These are phyloP conservation scores for Leptobrachium leishanense DNA, from an alignment of 2,113 vertebrate genomes.

Conservation along the genomic window DNA sequence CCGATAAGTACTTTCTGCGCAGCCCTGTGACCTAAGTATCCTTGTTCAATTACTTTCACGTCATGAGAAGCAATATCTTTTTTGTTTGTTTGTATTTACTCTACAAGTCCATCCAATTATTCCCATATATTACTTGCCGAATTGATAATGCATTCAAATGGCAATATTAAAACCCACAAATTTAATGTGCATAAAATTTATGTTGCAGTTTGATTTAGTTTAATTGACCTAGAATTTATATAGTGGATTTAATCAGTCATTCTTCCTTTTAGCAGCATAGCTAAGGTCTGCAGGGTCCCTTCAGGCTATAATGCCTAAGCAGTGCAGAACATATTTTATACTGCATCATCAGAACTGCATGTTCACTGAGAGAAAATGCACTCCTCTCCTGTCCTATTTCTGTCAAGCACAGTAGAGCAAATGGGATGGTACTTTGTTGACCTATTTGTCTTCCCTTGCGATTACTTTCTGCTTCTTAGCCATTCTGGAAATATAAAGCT, in stretches of 20 bases:
- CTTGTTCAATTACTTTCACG: too few species aligned
- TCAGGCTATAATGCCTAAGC: constrained; percentile 42
- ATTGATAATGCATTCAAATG: background rate
- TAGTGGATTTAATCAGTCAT: constrained; percentile 42
- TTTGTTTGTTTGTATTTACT: too few species aligned
- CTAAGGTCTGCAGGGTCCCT: constrained; percentile 46
- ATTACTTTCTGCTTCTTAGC: constrained; percentile 45
- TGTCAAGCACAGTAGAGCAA: constrained; percentile 57
- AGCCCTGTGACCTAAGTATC: too few species aligned
- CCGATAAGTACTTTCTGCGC: too few species aligned
- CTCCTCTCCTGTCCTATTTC: constrained; percentile 60
- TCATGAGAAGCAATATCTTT: too few species aligned
- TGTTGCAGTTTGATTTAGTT: constrained; percentile 28
- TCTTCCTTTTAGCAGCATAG: constrained; percentile 40
- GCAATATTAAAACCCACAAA: background rate
- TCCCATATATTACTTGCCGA: too few species aligned
- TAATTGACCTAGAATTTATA: constrained; percentile 42
- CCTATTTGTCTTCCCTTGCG: constrained; percentile 53
- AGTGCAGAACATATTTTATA: constrained; percentile 42
- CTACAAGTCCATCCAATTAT: too few species aligned
- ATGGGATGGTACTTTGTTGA: constrained; percentile 53
- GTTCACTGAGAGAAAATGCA: constrained; percentile 47
- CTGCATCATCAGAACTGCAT: constrained; percentile 51
- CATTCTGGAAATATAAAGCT: constrained; percentile 44
- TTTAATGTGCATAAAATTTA: background rate